These are phyloP conservation scores for Allophyes oxyacanthae DNA, from an alignment of 2,888 invertebrate species.

Conservation along the genomic window DNA sequence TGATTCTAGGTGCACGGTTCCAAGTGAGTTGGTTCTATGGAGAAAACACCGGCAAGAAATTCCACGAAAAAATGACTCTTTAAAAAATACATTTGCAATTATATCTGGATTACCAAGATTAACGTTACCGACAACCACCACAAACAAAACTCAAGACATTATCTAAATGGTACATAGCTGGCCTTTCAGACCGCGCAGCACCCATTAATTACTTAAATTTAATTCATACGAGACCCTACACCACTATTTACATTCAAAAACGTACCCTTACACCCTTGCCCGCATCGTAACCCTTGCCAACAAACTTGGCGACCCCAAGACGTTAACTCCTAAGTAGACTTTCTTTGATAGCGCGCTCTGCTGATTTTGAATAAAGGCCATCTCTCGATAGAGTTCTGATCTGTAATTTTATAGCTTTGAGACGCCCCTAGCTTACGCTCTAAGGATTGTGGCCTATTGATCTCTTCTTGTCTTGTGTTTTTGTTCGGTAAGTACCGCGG, in stretches of 20 bases:
- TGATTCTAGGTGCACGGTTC: no score
- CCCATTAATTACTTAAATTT: constrained; percentile 89
- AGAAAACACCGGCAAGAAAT: no score
- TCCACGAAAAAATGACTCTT: no score
- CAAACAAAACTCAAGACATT: constrained; percentile 65
- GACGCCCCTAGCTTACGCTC: constrained; percentile 75
- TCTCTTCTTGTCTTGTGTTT: constrained; percentile 74
- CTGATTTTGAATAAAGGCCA: constrained; percentile 86
- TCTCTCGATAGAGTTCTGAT: constrained; percentile 88
- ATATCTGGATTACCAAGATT: constrained; percentile 2
- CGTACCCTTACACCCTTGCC: constrained; percentile 78
- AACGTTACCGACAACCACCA: no score
- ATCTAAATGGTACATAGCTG: constrained; percentile 68
- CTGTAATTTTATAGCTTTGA: constrained; percentile 89
- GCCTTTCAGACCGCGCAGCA: constrained; percentile 60
- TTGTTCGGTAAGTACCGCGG: constrained; percentile 68
- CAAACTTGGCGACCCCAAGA: constrained; percentile 87
- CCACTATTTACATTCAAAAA: constrained; percentile 89
- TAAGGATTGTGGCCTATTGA: constrained; percentile 84
- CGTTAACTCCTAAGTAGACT: constrained; percentile 87
- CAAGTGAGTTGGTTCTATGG: no score
- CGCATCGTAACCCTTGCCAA: constrained; percentile 86
- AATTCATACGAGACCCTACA: constrained; percentile 86
- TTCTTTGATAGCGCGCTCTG: constrained; percentile 89
- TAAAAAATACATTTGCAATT: no score